Conservation (phyloP, 2,797 vertebrate genomes). For the Amphiprion clarkii region DNA sequence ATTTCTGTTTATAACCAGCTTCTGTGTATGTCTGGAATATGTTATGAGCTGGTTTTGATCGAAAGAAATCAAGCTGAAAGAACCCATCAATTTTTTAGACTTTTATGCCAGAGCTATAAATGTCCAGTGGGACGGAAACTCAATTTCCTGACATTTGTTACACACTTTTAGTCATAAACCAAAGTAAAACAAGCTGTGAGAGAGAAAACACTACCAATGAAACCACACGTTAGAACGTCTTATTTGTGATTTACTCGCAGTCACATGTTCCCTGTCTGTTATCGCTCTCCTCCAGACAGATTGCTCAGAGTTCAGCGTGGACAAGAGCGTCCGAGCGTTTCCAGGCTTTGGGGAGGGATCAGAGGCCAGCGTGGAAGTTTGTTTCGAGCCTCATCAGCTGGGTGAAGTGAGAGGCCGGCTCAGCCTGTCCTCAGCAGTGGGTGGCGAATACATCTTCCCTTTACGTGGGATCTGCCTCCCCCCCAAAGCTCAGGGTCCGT, state of each 20-base stretch:
- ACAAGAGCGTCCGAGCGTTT: constrained; percentile 74
- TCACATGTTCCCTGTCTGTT: not conserved
- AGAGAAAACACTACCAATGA: no score
- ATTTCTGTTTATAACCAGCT: not conserved
- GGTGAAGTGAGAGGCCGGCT: constrained; percentile 86
- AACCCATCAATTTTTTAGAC: no score
- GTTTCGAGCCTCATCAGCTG: constrained; percentile 89
- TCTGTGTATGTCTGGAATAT: not conserved
- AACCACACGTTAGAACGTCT: not conserved
- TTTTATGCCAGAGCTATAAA: no score
- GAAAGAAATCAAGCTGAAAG: no score
- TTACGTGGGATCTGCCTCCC: constrained; percentile 83
- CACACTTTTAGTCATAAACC: no score
- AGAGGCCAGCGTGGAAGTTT: constrained; percentile 85
- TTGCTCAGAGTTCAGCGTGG: constrained; percentile 83
- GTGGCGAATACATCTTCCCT: constrained; percentile 88
- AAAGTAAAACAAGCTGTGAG: no score
- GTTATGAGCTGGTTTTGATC: no score
- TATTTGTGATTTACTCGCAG: not conserved
- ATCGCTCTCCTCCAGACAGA: constrained; percentile 79
- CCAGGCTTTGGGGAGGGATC: constrained; percentile 82
- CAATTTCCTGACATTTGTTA: no score
- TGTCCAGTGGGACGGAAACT: no score
- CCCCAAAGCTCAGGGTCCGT: constrained; percentile 90
- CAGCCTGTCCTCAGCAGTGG: constrained; percentile 77